These are phyloP conservation scores for Psophia crepitans DNA, from an alignment of 2,113 vertebrate species.

Conservation along the genomic window DNA sequence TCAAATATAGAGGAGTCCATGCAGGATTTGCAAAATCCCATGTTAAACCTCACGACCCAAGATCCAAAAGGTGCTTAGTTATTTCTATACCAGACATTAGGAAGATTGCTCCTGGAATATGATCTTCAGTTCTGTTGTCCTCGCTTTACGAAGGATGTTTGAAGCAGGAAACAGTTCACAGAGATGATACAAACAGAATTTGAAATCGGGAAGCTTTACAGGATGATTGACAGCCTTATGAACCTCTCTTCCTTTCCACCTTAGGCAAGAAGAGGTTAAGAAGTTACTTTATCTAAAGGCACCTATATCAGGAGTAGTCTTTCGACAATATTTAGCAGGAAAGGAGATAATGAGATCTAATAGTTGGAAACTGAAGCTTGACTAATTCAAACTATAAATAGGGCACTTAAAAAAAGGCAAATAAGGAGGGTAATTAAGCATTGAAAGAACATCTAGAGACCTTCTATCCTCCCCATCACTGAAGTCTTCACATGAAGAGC, in stretches of 20 bases:
- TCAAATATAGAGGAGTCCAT: background rate
- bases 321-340: constrained; percentile 62
- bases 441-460: constrained; percentile 31
- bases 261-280: constrained; percentile 53
- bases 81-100: background rate
- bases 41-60: background rate
- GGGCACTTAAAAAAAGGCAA: constrained; percentile 35
- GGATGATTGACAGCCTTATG: background rate
- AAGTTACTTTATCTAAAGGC: constrained; percentile 28
- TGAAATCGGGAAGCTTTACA: background rate
- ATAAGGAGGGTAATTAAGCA: constrained; percentile 58
- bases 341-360: constrained; percentile 61
- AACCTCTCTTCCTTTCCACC: background rate
- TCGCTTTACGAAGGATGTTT: background rate
- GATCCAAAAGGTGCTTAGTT: background rate
- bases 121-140: background rate
- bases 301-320: constrained; percentile 48
- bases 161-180: background rate
- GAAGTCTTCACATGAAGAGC: background rate
- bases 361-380: constrained; percentile 58
- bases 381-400: constrained; percentile 68
- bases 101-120: background rate
- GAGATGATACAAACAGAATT: background rate
- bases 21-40: background rate
- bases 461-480: background rate